phyloP scores from a whole-genome alignment of 1,140 invertebrate genomes.

The Tetranychus urticae region DNA sequence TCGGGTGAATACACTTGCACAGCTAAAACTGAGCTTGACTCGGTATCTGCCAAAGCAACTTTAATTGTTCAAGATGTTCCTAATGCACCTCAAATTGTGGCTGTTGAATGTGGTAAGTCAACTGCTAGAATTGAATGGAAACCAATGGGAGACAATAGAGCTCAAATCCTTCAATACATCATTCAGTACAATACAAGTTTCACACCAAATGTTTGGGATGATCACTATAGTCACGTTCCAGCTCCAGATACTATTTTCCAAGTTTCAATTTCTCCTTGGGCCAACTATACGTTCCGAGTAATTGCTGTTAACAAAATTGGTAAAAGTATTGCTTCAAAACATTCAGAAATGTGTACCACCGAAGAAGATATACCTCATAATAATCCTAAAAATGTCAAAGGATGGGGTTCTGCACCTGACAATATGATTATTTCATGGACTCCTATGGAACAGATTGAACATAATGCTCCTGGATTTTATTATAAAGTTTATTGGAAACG shows the following conservation, averaged over 20 bases:
- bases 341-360: constrained; percentile 55
- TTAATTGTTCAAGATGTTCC: constrained; percentile 87
- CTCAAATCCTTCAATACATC: constrained; percentile 68
- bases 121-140: constrained; percentile 56
- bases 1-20: constrained; percentile 87
- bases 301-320: constrained; percentile 82
- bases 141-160: constrained; percentile 72
- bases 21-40: constrained; percentile 68
- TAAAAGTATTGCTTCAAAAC: constrained; percentile 50
- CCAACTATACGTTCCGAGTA: constrained; percentile 89
- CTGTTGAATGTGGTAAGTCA: constrained; percentile 37
- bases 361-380: constrained; percentile 64
- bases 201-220: constrained; percentile 72
- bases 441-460: constrained; percentile 81
- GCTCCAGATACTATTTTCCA: constrained; percentile 49
- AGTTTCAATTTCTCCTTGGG: constrained; percentile 60
- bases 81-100: constrained; percentile 47
- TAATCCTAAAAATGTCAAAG: constrained; percentile 84
- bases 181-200: constrained; percentile 88
- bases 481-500: constrained; percentile 69
- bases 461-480: constrained; percentile 76
- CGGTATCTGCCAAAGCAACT: constrained; percentile 52
- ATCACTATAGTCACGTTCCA: constrained; percentile 42
- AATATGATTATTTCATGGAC: constrained; percentile 90
- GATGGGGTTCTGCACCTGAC: constrained; percentile 56